Base-by-base conservation (phyloP, 2,888 invertebrate species). In the Hyalella azteca region DNA sequence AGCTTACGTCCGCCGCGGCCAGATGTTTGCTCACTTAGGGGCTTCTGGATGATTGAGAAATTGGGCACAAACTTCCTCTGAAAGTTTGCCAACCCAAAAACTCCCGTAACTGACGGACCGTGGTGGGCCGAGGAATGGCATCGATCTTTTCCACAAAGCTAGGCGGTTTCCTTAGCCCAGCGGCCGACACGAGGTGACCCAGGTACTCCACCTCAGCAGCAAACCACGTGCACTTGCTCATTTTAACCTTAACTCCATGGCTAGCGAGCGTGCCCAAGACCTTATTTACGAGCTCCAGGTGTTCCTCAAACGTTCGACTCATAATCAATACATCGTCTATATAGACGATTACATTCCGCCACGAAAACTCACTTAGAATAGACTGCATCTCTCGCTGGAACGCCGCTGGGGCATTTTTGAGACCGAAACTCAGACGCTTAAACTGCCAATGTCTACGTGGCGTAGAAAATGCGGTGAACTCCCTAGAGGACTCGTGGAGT, bases 271-370 rank as follows among this genome's bases (percentile, higher is more conserved):
- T 22, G 2, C 13, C 19, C 5, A 40, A n/a, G 45, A 77, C 73
- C 41, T 41, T 45, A 26, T 41, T n/a, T n/a, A 41, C 26, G 1
- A 45, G 26, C 5, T 19, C 2, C 40, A 75, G 7, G 13, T 77
- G 45, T 77, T 77, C 77, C 13, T 77, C 77, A 40, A 77, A 45
- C 2, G 48, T 7, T 41, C 45, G 15, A 2, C n/a, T 11, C 32
- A 77, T 77, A 2, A 77, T 45, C 41, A 77, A 26, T n/a, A 77
- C 29, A 26, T 77, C 15, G 36, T 77, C 15, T 3, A 77, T 49
- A 49, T 77, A 77, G 15, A 45, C 32, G 2, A 77, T 22, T 4
- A 77, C 48, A 29, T 77, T 77, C 1, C 26, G 19, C 2, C 13
- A 48, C 13, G 19, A 19, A 19, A 77, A 19, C 2, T 13, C 2